Base-by-base conservation (phyloP, 2,113 vertebrate genomes). In the Centrocercus urophasianus region DNA sequence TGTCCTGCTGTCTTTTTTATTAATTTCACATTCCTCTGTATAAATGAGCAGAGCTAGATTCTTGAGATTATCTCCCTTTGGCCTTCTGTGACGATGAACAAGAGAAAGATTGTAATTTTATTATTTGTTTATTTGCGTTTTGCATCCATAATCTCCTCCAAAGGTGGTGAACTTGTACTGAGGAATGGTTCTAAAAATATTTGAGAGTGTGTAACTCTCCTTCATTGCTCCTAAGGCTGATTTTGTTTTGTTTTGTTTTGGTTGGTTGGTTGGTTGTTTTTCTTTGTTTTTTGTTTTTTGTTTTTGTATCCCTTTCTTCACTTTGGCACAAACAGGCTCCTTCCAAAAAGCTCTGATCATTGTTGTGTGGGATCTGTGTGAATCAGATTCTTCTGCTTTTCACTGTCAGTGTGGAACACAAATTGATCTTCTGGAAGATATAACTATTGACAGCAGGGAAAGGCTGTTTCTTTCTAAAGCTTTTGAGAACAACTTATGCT, bases 201-300 rank as follows among this genome's bases (percentile, higher is more conserved):
- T 84, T 74, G 61, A 59, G 3, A 71, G 1, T 3, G n/a, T 38
- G 7, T 0, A 0, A 56, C 10, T 10, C 10, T 10, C 11, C 61
- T 11, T 59, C 25, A 34, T 54, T 30, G 66, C 75, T 87, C 57
- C 43, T n/a, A 48, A 57, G 8, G 11, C 9, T n/a, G 28, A 60
- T 56, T 0, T 0, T 64, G 65, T 42, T 43, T 16, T 43, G 15
- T 45, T 45, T 45, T 17, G 15, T 18, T 45, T 43, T 43, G 16
- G 2, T 43, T 43, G 6, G 36, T 36, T 38, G 38, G 38, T 38
- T 38, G 38, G 38, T 38, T 38, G 38, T 43, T 16, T 42, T 42
- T 42, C 14, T 43, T 43, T 43, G 15, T 43, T 17, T 47, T 45
- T 45, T 45, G 21, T 24, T 50, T 50, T 13, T 13, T 25, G 24